Base-by-base conservation (phyloP, 2,888 invertebrate genomes). In the Rhabditophanes sp. region DNA sequence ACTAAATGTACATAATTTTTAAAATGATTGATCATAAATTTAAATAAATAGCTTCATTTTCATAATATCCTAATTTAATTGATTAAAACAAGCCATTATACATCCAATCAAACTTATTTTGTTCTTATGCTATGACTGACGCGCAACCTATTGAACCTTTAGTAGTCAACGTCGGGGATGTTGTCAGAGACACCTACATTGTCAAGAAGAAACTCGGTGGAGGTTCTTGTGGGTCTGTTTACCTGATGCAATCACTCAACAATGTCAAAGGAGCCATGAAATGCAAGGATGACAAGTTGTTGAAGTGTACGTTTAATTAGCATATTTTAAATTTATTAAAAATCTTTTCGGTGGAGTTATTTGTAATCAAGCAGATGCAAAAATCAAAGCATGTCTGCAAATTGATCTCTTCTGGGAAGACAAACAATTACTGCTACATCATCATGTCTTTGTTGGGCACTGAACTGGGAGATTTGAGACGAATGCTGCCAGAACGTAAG, bases 181-280 rank as follows among this genome's bases (percentile, higher is more conserved):
- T 40, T 21, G 33, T 53, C 19, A 41, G 44, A 22, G 44, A 41
- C 24, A 41, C 37, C 17, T 45, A 41, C 15, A 28, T 44, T 12
- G 44, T 54, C 23, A 51, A 44, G 35, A 54, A 53, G 36, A 54
- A 53, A 34, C 31, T 54, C 9, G 54, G 54, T 15, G 54, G 53
- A 33, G 54, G 54, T n/a, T 44, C 47, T 1, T 51, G 50, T 27
- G 50, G 53, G 20, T 26, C 31, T 12, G 44, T 44, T 5, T 48
- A 33, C 17, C 28, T 38, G 9, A 38, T 44, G n/a, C 30, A 43
- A 9, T 32, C 17, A n/a, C 11, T 30, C 12, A 48, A 44, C 18
- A 25, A 37, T 33, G 42, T 50, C 9, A 55, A 56, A 31, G 50
- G 53, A 16, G 28, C 45, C 29, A 50, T 48, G 53, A 48, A 50